phyloP scores from a whole-genome alignment of 1,140 invertebrate genomes.

The Triops longicaudatus region DNA sequence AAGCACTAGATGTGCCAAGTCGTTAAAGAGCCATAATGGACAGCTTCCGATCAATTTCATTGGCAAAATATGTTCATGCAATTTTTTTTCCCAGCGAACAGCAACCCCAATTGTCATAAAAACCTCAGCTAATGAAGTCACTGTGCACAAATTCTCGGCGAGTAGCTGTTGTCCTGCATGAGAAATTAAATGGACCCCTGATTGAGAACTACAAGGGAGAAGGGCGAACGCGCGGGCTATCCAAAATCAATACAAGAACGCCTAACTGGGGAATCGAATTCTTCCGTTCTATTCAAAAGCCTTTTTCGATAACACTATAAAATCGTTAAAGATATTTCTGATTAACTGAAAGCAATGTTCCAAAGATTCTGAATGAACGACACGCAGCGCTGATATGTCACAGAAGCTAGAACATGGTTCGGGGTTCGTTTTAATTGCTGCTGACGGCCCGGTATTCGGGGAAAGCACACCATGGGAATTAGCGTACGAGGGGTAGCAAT shows the following conservation, averaged over 20 bases:
- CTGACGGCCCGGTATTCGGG: neutral
- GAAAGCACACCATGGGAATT: neutral
- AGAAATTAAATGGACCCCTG: neutral
- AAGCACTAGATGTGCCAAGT: neutral
- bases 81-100: neutral
- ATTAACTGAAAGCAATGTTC: neutral
- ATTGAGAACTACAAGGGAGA: neutral
- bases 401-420: too few species aligned
- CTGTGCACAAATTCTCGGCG: neutral
- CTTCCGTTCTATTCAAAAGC: neutral
- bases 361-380: neutral
- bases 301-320: neutral
- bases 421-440: too few species aligned
- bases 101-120: too few species aligned
- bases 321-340: neutral
- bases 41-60: neutral
- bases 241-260: constrained; percentile 1
- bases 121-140: too few species aligned
- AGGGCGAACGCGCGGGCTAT: neutral
- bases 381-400: too few species aligned
- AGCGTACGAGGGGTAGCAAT: neutral
- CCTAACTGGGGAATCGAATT: neutral
- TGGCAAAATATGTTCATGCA: neutral
- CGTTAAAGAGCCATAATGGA: neutral
- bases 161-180: neutral